Base-by-base conservation (phyloP, 2,888 invertebrate species). In the Alcis repandata region DNA sequence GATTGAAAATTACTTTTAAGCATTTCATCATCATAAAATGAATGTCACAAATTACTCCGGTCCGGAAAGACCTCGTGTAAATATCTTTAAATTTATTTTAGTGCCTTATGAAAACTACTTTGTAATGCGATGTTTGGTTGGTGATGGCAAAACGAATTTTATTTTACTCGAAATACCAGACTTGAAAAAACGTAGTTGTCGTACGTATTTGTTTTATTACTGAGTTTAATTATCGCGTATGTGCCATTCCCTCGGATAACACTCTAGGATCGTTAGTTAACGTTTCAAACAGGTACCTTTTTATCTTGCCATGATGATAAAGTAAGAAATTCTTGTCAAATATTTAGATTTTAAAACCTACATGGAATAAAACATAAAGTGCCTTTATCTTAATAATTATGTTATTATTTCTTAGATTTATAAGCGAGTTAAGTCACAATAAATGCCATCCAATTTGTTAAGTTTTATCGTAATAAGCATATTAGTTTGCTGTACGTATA, bases 391-490 rank as follows among this genome's bases (percentile, higher is more conserved):
- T 91, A 88, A 88, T 89, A 87, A 89, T 86, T 87, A 88, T 84
- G 80, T 88, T 88, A 83, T 84, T 84, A 83, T 85, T 84, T 86
- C 52, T 79, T 84, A 85, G 83, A 78, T 87, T 78, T 85, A 58
- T 93, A 92, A 92, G 92, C 89, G 89, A 87, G 91, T 91, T 93
- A 93, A 93, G 93, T 93, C 92, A 92, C 90, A 89, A 90, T 90
- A 90, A 91, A 93, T 93, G 93, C 93, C 93, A 93, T 93, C 92
- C 92, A 92, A 89, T 92, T 92, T 92, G 92, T 92, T 93, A 92
- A 93, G 92, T 92, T 93, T 92, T 92, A 69, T 73, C 70, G 53
- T 71, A 67, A 85, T 88, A 85, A 87, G 85, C 82, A 79, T 91
- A 90, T 65, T 65, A 92, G 90, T 88, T 90, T 82, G 89, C 88